Evolutionary conservation across 2,797 vertebrate genomes (phyloP).

Genomic region (Sebastes minor): DNA sequence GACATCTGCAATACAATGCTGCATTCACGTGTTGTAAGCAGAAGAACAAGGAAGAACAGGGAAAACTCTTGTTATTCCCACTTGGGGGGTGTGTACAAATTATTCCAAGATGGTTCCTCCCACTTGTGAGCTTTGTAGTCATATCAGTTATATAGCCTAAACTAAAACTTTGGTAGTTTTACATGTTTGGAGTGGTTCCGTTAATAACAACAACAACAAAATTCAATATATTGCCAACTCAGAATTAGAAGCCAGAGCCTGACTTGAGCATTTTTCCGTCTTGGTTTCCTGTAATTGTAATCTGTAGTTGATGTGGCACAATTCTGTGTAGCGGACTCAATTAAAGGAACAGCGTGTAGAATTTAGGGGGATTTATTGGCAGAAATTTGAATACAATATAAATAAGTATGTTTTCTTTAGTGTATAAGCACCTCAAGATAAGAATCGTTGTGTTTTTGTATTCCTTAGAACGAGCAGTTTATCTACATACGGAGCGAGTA

Average conservation of each 20-base stretch:
- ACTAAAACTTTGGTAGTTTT: rapidly evolving
- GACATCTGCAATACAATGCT: not conserved
- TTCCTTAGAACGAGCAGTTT: no score
- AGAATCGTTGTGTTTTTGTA: no score
- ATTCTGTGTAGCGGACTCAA: not conserved
- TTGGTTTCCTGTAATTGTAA: not conserved
- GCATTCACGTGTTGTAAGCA: not conserved
- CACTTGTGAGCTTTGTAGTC: not conserved
- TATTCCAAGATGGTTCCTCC: not conserved
- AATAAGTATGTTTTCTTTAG: no score
- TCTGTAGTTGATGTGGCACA: not conserved
- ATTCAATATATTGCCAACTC: not conserved
- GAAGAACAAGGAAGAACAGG: not conserved
- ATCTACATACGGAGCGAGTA: no score
- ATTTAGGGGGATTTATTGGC: no score
- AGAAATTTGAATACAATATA: no score
- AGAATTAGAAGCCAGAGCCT: not conserved
- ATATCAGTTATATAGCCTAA: not conserved
- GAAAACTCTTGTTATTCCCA: not conserved
- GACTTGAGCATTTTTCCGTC: not conserved
- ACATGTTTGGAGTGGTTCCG: not conserved
- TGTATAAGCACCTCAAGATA: no score
- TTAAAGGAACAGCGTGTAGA: no score
- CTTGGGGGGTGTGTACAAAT: not conserved
- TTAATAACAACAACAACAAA: not conserved